These are phyloP conservation scores for Tachycineta bicolor DNA, from an alignment of 2,113 vertebrate species.

Conservation along the genomic window DNA sequence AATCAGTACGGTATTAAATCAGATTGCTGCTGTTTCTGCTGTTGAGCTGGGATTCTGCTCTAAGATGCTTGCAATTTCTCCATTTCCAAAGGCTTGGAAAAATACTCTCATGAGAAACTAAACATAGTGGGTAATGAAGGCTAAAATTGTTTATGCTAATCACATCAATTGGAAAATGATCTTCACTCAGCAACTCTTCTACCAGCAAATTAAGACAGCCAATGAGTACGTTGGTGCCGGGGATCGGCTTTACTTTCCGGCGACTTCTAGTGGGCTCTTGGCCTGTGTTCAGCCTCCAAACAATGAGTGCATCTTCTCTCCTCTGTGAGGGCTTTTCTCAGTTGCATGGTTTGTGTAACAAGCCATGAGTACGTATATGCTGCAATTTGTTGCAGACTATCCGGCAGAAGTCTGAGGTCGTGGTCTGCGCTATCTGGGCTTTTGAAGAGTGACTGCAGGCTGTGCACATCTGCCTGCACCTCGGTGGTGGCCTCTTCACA, in stretches of 20 bases:
- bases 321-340: background rate
- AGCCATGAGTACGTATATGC: background rate
- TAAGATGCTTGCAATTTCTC: constrained; percentile 32
- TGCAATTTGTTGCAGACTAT: constrained; percentile 6
- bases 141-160: constrained; percentile 39
- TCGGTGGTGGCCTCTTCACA: background rate
- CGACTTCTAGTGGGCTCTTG: background rate
- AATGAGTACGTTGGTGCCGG: background rate
- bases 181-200: constrained; percentile 35
- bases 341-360: background rate
- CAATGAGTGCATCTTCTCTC: background rate
- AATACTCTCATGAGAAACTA: constrained; percentile 44
- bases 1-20: background rate
- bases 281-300: background rate
- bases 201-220: constrained; percentile 19
- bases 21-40: constrained; percentile 22
- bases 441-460: background rate
- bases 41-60: background rate
- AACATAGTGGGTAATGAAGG: constrained; percentile 49
- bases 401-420: background rate
- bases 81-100: constrained; percentile 61
- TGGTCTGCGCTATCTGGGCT: background rate
- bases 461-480: background rate
- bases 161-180: constrained; percentile 30
- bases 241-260: background rate